phyloP scores from a whole-genome alignment of 2,797 vertebrate genomes.

The Amphiprion clarkii region DNA sequence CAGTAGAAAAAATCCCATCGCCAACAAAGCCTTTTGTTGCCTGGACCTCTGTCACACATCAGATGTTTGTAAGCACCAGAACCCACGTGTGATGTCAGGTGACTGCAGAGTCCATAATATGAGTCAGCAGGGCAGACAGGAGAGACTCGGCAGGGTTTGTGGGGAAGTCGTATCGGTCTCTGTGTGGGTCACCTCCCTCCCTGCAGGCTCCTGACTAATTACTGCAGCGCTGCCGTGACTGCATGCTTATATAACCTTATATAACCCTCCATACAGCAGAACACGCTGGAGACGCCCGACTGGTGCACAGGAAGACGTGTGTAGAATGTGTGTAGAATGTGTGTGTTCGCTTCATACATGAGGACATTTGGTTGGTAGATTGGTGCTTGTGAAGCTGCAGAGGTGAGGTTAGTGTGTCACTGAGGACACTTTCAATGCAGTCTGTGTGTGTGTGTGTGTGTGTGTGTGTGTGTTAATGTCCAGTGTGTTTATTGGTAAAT shows the following conservation, averaged over 20 bases:
- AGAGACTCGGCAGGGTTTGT: slow-evolving; percentile 52
- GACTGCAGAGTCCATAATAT: slow-evolving; percentile 2
- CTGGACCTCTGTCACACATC: neutral
- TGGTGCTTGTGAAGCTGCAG: neutral
- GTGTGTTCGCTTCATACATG: neutral
- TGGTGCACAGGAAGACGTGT: slow-evolving; percentile 28
- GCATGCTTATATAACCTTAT: slow-evolving; percentile 75
- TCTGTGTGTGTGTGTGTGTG: neutral
- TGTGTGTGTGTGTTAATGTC: slow-evolving; percentile 8
- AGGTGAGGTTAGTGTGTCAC: slow-evolving; percentile 9
- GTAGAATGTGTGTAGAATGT: no score
- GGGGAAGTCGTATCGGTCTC: slow-evolving; percentile 56
- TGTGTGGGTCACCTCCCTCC: slow-evolving; percentile 51
- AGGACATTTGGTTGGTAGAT: slow-evolving; percentile 3
- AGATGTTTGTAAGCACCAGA: neutral
- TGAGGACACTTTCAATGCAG: neutral
- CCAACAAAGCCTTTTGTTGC: neutral
- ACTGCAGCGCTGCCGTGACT: slow-evolving; percentile 69
- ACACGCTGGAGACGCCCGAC: slow-evolving; percentile 43
- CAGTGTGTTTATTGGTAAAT: slow-evolving; percentile 52
- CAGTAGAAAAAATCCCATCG: neutral
- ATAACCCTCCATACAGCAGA: slow-evolving; percentile 63
- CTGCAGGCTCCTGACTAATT: slow-evolving; percentile 70
- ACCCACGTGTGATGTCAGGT: slow-evolving; percentile 1
- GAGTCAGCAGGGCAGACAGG: slow-evolving; percentile 14